Conservation (phyloP, 37 sponge, comb jelly and placozoan genomes). For the Halisarca cf. caerulea region DNA sequence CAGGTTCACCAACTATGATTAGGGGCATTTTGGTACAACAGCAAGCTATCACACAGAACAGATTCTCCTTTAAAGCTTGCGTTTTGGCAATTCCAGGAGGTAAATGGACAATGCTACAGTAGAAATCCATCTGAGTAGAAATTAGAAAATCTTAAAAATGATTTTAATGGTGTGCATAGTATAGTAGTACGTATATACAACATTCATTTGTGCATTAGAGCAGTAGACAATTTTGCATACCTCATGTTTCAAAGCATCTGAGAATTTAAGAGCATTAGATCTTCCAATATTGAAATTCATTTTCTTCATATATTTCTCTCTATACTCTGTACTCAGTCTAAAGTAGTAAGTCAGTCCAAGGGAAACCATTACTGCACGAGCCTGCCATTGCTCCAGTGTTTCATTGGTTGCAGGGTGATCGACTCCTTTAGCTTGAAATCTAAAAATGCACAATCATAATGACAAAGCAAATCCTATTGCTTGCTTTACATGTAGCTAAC, state of each 20-base stretch:
- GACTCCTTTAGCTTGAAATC: background rate
- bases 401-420: background rate
- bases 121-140: constrained; percentile 54
- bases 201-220: too few relatives aligned
- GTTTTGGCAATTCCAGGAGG: constrained; percentile 91
- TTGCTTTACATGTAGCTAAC: too few relatives aligned
- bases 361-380: constrained; percentile 69
- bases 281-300: constrained; percentile 47
- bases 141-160: too few relatives aligned
- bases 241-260: background rate
- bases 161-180: too few relatives aligned
- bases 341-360: constrained; percentile 91
- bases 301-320: constrained; percentile 36
- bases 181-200: too few relatives aligned
- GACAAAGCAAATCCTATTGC: too few relatives aligned
- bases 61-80: constrained; percentile 88
- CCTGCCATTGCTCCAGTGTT: background rate
- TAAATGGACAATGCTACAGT: constrained; percentile 47
- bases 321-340: constrained; percentile 58
- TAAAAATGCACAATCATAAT: too few relatives aligned
- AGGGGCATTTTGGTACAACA: constrained; percentile 81
- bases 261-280: background rate
- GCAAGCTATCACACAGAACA: constrained; percentile 86
- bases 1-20: constrained; percentile 92
- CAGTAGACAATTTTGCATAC: too few relatives aligned